These are phyloP conservation scores for Callithrix jacchus DNA, from an alignment of 2,113 vertebrate species.

Conservation along the genomic window DNA sequence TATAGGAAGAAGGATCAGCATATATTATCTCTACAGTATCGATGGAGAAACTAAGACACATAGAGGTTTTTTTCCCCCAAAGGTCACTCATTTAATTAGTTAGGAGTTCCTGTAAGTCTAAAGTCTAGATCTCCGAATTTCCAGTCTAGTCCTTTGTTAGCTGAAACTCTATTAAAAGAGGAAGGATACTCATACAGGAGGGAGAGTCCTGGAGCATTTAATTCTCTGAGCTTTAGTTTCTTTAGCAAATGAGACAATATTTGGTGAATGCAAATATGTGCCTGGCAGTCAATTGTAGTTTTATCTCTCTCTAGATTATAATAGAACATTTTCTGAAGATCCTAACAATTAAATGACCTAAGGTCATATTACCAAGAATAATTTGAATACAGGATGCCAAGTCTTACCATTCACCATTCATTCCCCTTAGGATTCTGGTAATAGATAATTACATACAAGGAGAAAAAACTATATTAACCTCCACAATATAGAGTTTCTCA, in stretches of 20 bases:
- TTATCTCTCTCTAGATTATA: neutral
- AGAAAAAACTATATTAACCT: neutral
- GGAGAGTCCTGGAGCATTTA: neutral
- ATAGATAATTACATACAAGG: neutral
- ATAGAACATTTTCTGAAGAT: neutral
- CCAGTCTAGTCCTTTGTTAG: neutral
- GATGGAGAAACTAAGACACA: neutral
- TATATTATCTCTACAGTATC: neutral
- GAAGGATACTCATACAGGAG: neutral
- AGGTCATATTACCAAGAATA: neutral
- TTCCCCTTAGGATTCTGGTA: neutral
- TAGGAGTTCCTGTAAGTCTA: neutral
- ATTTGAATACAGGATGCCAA: neutral
- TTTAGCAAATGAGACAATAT: neutral
- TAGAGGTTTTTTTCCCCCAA: neutral
- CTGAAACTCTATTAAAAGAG: neutral
- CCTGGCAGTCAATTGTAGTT: neutral
- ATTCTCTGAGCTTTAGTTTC: neutral
- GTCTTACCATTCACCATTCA: neutral
- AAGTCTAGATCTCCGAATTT: neutral
- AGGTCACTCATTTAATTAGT: neutral
- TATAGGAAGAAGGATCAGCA: neutral
- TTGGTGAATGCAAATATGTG: neutral
- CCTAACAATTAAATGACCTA: neutral
- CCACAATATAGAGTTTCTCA: neutral